These are phyloP conservation scores for Drosophila pegasa DNA, from an alignment of 2,888 invertebrate genomes.

Conservation along the genomic window DNA sequence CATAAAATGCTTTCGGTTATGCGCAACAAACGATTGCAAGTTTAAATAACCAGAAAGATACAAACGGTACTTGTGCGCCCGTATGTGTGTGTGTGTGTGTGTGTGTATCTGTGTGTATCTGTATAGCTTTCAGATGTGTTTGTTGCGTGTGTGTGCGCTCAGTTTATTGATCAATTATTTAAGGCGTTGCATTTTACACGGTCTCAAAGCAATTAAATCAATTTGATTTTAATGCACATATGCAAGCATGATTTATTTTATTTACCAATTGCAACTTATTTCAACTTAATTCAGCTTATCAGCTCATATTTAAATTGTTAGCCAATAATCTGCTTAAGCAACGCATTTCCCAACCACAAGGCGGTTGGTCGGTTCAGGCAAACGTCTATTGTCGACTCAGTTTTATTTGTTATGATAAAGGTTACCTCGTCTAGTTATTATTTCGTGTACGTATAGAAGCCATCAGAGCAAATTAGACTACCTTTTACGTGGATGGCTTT, in stretches of 20 bases:
- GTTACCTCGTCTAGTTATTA: slow-evolving; percentile 34
- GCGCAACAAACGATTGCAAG: slow-evolving; percentile 59
- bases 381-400: slow-evolving; percentile 33
- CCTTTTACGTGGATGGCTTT: slow-evolving; percentile 45
- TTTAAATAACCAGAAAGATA: slow-evolving; percentile 61
- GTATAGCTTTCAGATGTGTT: no score
- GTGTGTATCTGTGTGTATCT: neutral
- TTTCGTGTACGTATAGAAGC: slow-evolving; percentile 38
- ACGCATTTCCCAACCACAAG: slow-evolving; percentile 2
- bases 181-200: slow-evolving; percentile 62
- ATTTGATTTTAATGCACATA: slow-evolving; percentile 15
- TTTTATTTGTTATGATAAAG: slow-evolving; percentile 40
- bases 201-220: slow-evolving; percentile 28
- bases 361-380: neutral
- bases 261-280: neutral
- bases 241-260: neutral
- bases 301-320: neutral
- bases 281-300: slow-evolving; percentile 4
- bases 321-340: slow-evolving; percentile 10
- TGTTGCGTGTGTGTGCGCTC: neutral
- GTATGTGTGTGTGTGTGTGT: neutral
- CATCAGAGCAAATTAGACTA: slow-evolving; percentile 73
- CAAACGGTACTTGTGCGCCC: slow-evolving; percentile 22
- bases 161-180: slow-evolving; percentile 56
- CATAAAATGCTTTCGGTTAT: slow-evolving; percentile 75